Conservation (phyloP, 2,888 invertebrate genomes). For the Eucera pruinosa region DNA sequence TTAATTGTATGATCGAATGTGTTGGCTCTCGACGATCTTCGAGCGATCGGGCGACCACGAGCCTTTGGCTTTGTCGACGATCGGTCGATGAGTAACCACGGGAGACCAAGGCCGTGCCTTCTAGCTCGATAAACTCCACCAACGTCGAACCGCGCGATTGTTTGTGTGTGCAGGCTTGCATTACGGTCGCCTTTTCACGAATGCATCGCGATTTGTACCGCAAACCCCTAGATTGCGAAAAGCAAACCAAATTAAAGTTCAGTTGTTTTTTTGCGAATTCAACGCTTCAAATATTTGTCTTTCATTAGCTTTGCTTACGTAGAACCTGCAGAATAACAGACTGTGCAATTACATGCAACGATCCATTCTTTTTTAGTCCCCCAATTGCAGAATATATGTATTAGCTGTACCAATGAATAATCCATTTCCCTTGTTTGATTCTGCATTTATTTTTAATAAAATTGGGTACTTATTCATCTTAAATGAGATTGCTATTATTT, state of each 20-base stretch:
- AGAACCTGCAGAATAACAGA: background rate
- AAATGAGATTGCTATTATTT: too few species aligned
- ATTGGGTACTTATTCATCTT: too few species aligned
- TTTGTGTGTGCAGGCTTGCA: slow-evolving; percentile 29
- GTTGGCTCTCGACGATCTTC: slow-evolving; percentile 35
- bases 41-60: slow-evolving; percentile 60
- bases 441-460: too few species aligned
- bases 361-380: background rate
- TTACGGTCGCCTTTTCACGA: slow-evolving; percentile 17
- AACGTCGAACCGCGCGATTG: slow-evolving; percentile 40
- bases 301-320: background rate
- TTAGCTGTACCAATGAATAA: too few species aligned
- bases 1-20: slow-evolving; percentile 11
- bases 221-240: background rate
- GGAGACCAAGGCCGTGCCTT: slow-evolving; percentile 76
- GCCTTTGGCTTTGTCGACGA: slow-evolving; percentile 59
- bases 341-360: background rate
- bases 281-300: background rate
- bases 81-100: slow-evolving; percentile 80
- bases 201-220: slow-evolving; percentile 11
- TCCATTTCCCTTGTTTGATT: too few species aligned
- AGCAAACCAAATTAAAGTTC: slow-evolving; percentile 3
- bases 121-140: slow-evolving; percentile 73
- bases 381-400: background rate
- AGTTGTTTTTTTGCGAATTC: background rate